These are phyloP conservation scores for Monopis laevigella DNA, from an alignment of 2,888 invertebrate genomes.

Conservation along the genomic window DNA sequence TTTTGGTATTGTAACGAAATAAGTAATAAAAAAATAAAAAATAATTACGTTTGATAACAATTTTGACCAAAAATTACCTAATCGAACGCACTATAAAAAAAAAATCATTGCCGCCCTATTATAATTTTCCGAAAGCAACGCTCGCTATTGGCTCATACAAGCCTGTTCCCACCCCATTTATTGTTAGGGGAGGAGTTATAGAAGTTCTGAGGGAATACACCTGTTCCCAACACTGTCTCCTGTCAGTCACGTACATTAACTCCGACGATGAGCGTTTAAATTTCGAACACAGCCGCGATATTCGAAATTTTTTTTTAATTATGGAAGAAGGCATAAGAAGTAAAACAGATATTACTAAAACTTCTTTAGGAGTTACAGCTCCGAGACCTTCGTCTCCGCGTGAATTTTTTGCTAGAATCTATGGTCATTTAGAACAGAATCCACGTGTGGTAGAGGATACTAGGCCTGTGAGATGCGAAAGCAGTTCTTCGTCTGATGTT, in stretches of 20 bases:
- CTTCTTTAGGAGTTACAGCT: conserved; percentile 28
- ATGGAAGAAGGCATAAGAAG: conserved; percentile 27
- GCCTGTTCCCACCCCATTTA: not conserved
- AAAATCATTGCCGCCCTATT: not conserved
- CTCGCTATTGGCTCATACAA: not conserved
- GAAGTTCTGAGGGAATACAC: conserved; percentile 4
- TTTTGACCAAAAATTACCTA: too few species aligned
- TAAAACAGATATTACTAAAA: conserved; percentile 20
- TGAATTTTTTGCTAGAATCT: conserved; percentile 82
- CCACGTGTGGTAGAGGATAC: not conserved
- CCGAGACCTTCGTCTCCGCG: conserved; percentile 78
- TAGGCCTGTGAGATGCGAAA: conserved; percentile 35
- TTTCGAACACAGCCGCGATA: not conserved
- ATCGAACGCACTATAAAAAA: too few species aligned
- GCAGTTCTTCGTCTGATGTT: conserved; percentile 57
- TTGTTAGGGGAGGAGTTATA: conserved; percentile 5
- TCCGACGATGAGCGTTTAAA: not conserved
- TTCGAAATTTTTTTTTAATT: conserved; percentile 19
- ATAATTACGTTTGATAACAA: too few species aligned
- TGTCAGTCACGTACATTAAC: conserved; percentile 6
- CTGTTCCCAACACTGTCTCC: not conserved
- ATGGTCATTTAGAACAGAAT: conserved; percentile 76
- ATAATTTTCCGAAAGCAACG: not conserved
- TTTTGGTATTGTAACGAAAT: too few species aligned
- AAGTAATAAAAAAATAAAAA: too few species aligned